Conservation (phyloP, 2,888 invertebrate genomes). For the Xestoiulus laeticollis region DNA sequence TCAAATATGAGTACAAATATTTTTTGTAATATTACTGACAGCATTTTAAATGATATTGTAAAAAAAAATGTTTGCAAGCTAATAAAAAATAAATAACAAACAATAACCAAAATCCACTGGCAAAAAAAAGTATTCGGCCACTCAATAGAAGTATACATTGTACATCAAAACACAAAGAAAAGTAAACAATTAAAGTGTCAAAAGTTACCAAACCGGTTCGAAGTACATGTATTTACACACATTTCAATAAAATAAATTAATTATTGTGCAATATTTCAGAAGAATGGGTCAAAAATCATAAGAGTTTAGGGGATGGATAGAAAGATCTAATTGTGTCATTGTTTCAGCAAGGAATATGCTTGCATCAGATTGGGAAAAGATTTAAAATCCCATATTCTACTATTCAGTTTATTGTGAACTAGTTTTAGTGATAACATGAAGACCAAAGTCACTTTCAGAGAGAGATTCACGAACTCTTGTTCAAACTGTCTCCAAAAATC, state of each 20-base stretch:
- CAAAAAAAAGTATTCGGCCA: too few relatives aligned
- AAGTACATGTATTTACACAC: too few relatives aligned
- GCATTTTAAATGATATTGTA: too few relatives aligned
- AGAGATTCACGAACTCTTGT: too few relatives aligned
- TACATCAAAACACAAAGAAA: neutral
- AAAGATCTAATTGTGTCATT: conserved; percentile 14
- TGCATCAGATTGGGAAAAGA: conserved; percentile 41
- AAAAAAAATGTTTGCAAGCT: too few relatives aligned
- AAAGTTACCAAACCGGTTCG: neutral
- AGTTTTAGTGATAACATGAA: neutral
- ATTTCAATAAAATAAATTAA: too few relatives aligned
- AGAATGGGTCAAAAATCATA: conserved; percentile 35
- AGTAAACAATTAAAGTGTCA: neutral
- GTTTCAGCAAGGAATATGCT: conserved; percentile 39
- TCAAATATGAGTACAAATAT: too few relatives aligned
- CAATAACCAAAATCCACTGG: too few relatives aligned
- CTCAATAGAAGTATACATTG: neutral
- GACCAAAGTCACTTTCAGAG: too few relatives aligned
- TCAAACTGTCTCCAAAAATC: too few relatives aligned
- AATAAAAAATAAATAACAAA: too few relatives aligned
- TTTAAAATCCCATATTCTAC: conserved; percentile 39
- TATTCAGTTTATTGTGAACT: conserved; percentile 6
- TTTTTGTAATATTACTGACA: too few relatives aligned
- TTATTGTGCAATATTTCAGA: neutral
- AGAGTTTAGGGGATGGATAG: neutral